Percentiles rank a stretch among this genome's conserved stretches.
phyloP scores from a whole-genome alignment of 2,888 invertebrate species.

The Eledona agricola region DNA sequence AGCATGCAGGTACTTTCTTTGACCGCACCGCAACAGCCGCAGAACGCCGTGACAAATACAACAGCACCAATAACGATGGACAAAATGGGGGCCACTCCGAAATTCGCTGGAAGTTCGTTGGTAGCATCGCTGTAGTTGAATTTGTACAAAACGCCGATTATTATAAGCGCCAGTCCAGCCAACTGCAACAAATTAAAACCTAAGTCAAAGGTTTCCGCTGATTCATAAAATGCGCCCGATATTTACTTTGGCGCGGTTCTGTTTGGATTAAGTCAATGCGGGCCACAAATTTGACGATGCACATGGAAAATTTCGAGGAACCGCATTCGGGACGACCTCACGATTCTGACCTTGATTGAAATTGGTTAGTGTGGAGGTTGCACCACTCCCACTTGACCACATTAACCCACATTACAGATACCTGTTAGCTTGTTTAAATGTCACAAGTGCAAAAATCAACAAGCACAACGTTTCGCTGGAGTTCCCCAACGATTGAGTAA shows the following conservation, averaged over 20 bases:
- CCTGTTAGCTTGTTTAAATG: constrained; percentile 1
- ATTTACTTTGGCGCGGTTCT: too few species aligned
- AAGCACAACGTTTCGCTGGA: too few species aligned
- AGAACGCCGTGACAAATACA: constrained; percentile 65
- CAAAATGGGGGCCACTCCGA: constrained; percentile 69
- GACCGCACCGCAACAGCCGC: constrained; percentile 63
- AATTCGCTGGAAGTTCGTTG: constrained; percentile 49
- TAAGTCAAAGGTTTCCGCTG: constrained; percentile 25
- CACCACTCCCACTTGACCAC: constrained; percentile 10
- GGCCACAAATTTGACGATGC: too few species aligned
- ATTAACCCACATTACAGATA: constrained; percentile 22
- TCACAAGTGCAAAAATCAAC: too few species aligned
- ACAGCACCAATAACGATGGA: constrained; percentile 75
- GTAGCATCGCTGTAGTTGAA: constrained; percentile 65
- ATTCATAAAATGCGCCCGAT: constrained; percentile 12
- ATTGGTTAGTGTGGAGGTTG: constrained; percentile 18
- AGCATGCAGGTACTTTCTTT: constrained; percentile 62
- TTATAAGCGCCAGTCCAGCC: constrained; percentile 74
- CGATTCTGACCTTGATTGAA: constrained; percentile 10
- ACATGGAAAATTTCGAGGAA: constrained; percentile 1
- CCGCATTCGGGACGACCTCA: constrained; percentile 9
- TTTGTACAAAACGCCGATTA: constrained; percentile 72
- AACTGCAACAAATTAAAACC: constrained; percentile 66
- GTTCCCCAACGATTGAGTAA: constrained; percentile 12
- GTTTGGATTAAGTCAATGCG: too few species aligned